Percentiles rank a stretch among this genome's conserved stretches.
phyloP scores from a whole-genome alignment of 2,797 vertebrate species.

The Anguilla marmorata region DNA sequence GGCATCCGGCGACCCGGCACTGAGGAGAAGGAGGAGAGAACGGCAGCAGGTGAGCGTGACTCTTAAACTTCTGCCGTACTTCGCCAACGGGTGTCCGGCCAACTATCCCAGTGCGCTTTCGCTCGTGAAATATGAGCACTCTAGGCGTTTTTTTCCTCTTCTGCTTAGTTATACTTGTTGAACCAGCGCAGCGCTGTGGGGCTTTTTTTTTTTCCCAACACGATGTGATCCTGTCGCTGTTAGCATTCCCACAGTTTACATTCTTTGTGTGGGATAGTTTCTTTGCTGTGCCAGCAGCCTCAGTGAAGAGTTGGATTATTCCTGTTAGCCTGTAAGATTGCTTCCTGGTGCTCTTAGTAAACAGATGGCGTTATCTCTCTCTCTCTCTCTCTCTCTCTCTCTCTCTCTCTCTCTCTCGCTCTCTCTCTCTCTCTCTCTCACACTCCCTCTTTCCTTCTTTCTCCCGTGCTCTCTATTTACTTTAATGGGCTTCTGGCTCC shows the following conservation, averaged over 20 bases:
- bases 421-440: not conserved
- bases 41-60: constrained; percentile 62
- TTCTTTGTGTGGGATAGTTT: constrained; percentile 22
- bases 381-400: not conserved
- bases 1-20: constrained; percentile 43
- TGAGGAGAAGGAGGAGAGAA: constrained; percentile 18
- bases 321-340: constrained; percentile 5
- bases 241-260: constrained; percentile 28
- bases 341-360: constrained; percentile 10
- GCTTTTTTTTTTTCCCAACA: not conserved
- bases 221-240: not conserved
- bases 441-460: not conserved
- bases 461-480: constrained; percentile 17
- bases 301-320: constrained; percentile 23
- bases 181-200: not conserved
- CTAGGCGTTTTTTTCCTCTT: not conserved
- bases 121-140: constrained; percentile 21
- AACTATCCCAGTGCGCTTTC: not conserved
- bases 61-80: not conserved
- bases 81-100: not conserved
- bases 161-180: constrained; percentile 8
- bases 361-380: not conserved
- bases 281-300: not conserved
- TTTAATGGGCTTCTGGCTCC: constrained; percentile 6
- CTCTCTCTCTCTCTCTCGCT: not conserved